Base-by-base conservation (phyloP, 2,113 vertebrate species). In the Rhinolophus sinicus region DNA sequence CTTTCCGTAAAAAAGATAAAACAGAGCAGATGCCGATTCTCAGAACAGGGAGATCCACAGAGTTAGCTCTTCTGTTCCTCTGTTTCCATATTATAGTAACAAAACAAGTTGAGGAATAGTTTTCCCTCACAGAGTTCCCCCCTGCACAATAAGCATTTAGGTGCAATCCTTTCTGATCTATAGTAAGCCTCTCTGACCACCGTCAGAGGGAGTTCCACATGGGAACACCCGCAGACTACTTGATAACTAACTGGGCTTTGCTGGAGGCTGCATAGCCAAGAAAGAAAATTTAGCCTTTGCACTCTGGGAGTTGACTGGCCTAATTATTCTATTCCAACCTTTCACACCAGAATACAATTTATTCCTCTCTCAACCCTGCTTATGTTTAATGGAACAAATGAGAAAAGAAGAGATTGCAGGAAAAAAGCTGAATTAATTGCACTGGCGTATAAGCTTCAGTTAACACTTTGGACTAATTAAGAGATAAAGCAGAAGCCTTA, bases 271-370 rank as follows among this genome's bases (percentile, higher is more conserved):
- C 6, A 0, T 30, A 58, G 64, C 72, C 35, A 62, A 93, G 88
- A 52, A 88, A 89, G 86, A 90, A 97, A 80, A 70, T 86, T 14
- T 91, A 92, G 90, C 92, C 78, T 89, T 60, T 96, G 78, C 69
- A 67, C 93, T 96, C 82, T 73, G 95, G 92, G 97, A 94, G 22
- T 86, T 40, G 7, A 62, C 94, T 96, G 93, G 86, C 94, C 94
- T 97, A 95, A 94, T 98, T 96, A 97, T 94, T 86, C 58, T 88
- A 67, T 65, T 93, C 88, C 88, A 47, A 93, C 56, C 40, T 96
- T 96, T 94, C 13, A 64, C 67, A 6, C 35, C 56, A 97, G 95
- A 56, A 96, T 89, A 88, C 75, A 90, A 69, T 90, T 80, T 73
- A 84, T 90, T 94, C 30, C 50, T 96, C 85, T 95, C 84, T 82